These are phyloP conservation scores for Endomychus coccineus DNA, from an alignment of 2,888 invertebrate species.

Conservation along the genomic window DNA sequence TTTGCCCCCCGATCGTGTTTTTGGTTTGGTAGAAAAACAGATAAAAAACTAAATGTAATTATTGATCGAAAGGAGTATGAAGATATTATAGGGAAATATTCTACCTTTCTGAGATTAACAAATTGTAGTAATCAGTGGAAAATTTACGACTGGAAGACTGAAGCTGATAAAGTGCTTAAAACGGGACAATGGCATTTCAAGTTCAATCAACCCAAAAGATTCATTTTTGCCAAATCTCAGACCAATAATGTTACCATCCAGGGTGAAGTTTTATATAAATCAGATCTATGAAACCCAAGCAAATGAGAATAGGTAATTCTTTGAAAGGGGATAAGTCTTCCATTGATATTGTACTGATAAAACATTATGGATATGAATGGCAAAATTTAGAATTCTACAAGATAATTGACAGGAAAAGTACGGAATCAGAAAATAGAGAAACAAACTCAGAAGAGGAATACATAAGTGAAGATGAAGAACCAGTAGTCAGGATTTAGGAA, in stretches of 20 bases:
- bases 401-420: conserved; percentile 4
- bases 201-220: conserved; percentile 4
- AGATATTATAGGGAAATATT: too few species aligned
- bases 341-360: conserved; percentile 2
- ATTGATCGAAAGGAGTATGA: too few species aligned
- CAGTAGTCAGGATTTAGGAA: conserved; percentile 4
- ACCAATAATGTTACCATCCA: too few species aligned
- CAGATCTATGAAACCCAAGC: too few species aligned
- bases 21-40: conserved; percentile 28
- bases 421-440: conserved; percentile 3
- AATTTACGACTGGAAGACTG: too few species aligned
- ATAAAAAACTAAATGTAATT: too few species aligned
- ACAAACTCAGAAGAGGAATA: too few species aligned
- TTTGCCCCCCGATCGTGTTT: conserved; percentile 27
- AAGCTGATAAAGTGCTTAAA: conserved; percentile 4
- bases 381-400: conserved; percentile 5
- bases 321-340: too few species aligned
- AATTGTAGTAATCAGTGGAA: conserved; percentile 10
- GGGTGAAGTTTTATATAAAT: too few species aligned
- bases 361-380: conserved; percentile 5
- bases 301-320: too few species aligned
- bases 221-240: too few species aligned
- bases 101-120: too few species aligned
- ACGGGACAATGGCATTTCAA: conserved; percentile 6
- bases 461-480: conserved; percentile 5